These are phyloP conservation scores for Pseudococcus longispinus DNA, from an alignment of 2,888 invertebrate genomes.

Conservation along the genomic window DNA sequence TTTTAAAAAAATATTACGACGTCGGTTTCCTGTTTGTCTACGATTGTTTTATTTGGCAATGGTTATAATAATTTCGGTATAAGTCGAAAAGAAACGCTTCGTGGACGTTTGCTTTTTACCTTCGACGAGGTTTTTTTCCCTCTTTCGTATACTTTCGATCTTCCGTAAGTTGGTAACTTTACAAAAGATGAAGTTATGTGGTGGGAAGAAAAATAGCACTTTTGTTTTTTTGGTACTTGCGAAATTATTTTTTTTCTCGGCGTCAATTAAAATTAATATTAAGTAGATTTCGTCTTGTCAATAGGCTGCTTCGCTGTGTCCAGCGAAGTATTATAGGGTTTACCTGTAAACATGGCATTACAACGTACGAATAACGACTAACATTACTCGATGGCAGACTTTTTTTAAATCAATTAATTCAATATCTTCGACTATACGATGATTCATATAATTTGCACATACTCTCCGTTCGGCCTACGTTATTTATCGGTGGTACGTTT, in stretches of 20 bases:
- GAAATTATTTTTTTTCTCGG: neutral
- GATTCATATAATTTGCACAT: conserved; percentile 88
- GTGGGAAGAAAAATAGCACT: conserved; percentile 43
- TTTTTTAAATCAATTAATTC: conserved; percentile 62
- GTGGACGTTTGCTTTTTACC: neutral
- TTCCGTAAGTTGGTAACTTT: conserved; percentile 56
- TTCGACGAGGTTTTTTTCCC: neutral
- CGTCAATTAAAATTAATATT: conserved; percentile 25
- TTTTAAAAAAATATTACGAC: conserved; percentile 9
- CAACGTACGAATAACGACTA: conserved; percentile 53
- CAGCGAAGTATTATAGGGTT: neutral
- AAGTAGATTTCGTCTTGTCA: conserved; percentile 39
- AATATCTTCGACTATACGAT: conserved; percentile 75
- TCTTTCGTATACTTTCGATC: conserved; percentile 37
- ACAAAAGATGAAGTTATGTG: conserved; percentile 49
- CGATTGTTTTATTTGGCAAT: conserved; percentile 25
- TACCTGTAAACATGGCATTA: conserved; percentile 55
- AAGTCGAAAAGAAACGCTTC: neutral
- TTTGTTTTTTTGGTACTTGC: neutral
- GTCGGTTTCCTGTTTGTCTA: conserved; percentile 51
- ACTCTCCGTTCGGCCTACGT: conserved; percentile 71
- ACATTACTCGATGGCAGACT: conserved; percentile 56
- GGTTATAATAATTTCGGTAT: conserved; percentile 15
- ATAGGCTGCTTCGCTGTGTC: neutral
- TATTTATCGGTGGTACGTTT: conserved; percentile 69